Base-by-base conservation (phyloP, 2,888 invertebrate species). In the Cephonodes hylas region DNA sequence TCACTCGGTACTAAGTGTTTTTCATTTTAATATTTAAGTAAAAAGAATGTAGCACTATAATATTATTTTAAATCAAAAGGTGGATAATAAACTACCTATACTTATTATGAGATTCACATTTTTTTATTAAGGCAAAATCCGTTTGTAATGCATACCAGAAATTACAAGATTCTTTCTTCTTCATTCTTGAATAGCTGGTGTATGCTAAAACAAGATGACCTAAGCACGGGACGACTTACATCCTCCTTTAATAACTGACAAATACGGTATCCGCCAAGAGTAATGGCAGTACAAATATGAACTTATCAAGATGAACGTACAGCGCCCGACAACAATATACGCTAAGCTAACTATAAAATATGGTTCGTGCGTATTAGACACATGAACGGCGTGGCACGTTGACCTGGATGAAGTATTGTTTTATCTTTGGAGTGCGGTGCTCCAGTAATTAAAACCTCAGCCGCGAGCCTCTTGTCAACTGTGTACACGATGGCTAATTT, bases 371-470 rank as follows among this genome's bases (percentile, higher is more conserved):
- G 53, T 31, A 53, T 53, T 53, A 53, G 53, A 53, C 53, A 53
- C 53, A 31, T 53, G 53, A 53, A 31, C 53, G 53, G 18, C 18
- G 53, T 31, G 42, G n/a, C 42, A 42, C 18, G 58, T 44, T 80
- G 83, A 83, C 81, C 83, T 78, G 79, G 72, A 80, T 80, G 58
- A 59, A 42, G 20, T 42, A 59, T 59, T 66, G 71, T 76, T 80
- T 80, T 80, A 77, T 79, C 76, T 31, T 18, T 77, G 71, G 73
- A 68, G 71, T 76, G 74, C 74, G 66, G 69, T 68, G 71, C 74
- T 65, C 60, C 67, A 64, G 78, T 79, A 80, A 83, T 82, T 82
- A 81, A 83, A 83, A 74, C 70, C 42, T 42, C 58, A 44, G 44
- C 38, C 38, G 58, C 27, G 31, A 53, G 18, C 18, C 53, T 31